Conservation (phyloP, 2,888 invertebrate species). For the Syrista parreyssii region DNA sequence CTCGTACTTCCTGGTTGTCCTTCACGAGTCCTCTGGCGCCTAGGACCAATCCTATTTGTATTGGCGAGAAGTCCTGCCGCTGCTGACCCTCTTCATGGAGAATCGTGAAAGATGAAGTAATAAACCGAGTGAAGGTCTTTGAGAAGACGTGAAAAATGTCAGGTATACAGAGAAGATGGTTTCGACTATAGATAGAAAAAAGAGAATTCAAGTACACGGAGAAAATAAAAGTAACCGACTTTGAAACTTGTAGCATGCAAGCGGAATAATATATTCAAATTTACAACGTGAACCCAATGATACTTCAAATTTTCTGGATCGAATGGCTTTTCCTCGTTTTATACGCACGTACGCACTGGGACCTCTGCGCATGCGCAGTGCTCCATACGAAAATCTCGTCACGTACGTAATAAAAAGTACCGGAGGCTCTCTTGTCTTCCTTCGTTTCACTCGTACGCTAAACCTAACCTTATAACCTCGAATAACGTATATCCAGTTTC, state of each 20-base stretch:
- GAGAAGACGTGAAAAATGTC: not conserved
- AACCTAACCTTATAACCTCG: too few relatives aligned
- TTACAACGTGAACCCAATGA: not conserved
- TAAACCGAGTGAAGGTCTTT: too few relatives aligned
- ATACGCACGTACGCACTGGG: not conserved
- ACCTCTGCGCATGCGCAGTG: too few relatives aligned
- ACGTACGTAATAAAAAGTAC: too few relatives aligned
- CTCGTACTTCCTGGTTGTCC: constrained; percentile 18
- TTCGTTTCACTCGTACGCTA: too few relatives aligned
- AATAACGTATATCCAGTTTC: too few relatives aligned
- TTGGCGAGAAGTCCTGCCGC: constrained; percentile 29
- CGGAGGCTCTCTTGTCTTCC: too few relatives aligned
- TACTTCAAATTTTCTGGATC: not conserved
- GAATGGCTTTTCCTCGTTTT: not conserved
- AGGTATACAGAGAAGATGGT: not conserved
- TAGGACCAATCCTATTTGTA: constrained; percentile 31
- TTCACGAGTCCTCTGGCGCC: constrained; percentile 16
- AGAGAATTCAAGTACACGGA: not conserved
- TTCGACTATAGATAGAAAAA: not conserved
- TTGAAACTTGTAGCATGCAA: not conserved
- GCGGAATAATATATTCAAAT: not conserved
- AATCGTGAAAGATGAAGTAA: not conserved
- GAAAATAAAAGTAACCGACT: not conserved
- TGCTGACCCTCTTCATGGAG: not conserved
- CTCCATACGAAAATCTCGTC: too few relatives aligned